Evolutionary conservation across 2,797 vertebrate genomes (phyloP).

Genomic region (Cyclura pinguis): DNA sequence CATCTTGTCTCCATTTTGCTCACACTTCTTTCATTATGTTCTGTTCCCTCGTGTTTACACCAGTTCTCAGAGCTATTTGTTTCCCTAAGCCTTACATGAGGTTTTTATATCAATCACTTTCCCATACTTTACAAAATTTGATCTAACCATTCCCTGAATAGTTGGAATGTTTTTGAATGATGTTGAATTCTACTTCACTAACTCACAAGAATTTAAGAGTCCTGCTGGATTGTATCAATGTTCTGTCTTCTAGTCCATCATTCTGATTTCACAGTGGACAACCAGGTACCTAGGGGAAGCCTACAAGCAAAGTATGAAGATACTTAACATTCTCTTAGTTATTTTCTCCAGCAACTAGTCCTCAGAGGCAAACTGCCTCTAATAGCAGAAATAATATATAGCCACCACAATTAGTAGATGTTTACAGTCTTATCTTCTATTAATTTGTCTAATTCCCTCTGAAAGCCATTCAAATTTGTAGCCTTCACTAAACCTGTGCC

Average conservation of each 20-base stretch:
- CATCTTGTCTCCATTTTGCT: neutral
- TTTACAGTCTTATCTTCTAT: neutral
- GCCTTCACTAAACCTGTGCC: neutral
- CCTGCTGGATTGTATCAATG: neutral
- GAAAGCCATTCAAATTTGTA: neutral
- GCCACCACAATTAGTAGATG: neutral
- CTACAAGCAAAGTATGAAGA: neutral
- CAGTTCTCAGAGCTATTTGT: neutral
- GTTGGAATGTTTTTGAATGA: constrained; percentile 2
- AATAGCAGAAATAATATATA: neutral
- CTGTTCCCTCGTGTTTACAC: neutral
- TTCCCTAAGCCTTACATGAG: neutral
- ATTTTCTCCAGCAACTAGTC: neutral
- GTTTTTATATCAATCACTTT: neutral
- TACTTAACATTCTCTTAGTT: neutral
- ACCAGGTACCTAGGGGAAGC: too few relatives aligned
- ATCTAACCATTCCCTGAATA: neutral
- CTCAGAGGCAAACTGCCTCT: neutral
- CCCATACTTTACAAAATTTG: neutral
- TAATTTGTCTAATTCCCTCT: neutral
- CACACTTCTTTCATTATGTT: neutral
- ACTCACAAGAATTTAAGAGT: neutral
- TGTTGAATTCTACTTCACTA: neutral
- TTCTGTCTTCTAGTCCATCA: neutral
- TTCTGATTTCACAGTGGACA: too few relatives aligned